A percentile compares a stretch with the other conserved stretches of the same genome.
Conservation (phyloP, 2,113 vertebrate species). For the Eolophus roseicapilla region DNA sequence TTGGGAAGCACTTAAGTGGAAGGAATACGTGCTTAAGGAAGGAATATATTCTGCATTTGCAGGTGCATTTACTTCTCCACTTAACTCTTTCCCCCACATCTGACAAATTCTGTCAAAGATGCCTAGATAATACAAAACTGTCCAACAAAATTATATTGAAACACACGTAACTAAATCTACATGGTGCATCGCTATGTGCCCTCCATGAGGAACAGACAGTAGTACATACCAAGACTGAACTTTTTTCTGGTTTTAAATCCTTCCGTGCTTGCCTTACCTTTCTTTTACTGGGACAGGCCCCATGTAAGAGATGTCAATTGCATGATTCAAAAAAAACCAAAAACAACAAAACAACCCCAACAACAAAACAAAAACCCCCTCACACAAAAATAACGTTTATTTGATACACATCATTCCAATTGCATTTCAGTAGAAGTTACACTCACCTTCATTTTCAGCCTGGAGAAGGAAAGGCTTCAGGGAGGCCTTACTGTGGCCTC, state of each 20-base stretch:
- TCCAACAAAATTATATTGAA: not conserved
- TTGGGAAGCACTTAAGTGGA: not conserved
- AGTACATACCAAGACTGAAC: not conserved
- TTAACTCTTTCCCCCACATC: not conserved
- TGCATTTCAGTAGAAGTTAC: not conserved
- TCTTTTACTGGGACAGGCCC: not conserved
- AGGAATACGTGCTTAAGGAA: not conserved
- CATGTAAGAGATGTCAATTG: not conserved
- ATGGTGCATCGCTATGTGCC: not conserved
- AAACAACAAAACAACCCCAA: not conserved
- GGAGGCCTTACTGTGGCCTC: not conserved
- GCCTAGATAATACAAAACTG: not conserved
- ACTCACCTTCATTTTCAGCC: not conserved
- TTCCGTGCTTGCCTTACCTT: not conserved
- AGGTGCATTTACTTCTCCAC: not conserved
- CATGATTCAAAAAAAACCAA: not conserved
- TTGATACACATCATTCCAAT: not conserved
- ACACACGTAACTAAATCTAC: not conserved
- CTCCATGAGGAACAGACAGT: not conserved
- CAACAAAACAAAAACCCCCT: not conserved
- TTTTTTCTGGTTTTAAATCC: not conserved
- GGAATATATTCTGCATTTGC: not conserved
- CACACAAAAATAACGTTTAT: not conserved
- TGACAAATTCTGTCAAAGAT: not conserved
- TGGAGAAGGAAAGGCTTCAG: not conserved